Evolutionary conservation across 2,888 invertebrate species (phyloP).

Genomic region (Andrena camellia): DNA sequence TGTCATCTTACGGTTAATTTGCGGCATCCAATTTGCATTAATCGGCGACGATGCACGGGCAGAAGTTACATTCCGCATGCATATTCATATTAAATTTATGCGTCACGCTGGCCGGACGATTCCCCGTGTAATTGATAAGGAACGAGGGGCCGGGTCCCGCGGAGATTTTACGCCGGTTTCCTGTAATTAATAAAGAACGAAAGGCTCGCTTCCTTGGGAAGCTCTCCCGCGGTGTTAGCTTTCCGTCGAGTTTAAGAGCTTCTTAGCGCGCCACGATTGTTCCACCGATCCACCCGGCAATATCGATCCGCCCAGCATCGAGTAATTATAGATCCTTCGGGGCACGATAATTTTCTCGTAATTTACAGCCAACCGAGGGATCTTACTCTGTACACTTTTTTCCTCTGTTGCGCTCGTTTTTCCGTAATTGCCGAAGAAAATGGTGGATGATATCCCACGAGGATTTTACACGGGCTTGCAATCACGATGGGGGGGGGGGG

Average conservation of each 20-base stretch:
- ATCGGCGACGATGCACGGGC: slow-evolving; percentile 28
- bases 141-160: background rate
- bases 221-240: slow-evolving; percentile 1
- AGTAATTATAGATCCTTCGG: background rate
- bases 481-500: too few species aligned
- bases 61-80: slow-evolving; percentile 36
- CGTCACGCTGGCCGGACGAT: background rate
- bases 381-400: background rate
- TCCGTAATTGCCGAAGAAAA: too few species aligned
- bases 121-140: slow-evolving; percentile 30
- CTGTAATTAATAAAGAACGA: background rate
- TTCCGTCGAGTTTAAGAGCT: background rate
- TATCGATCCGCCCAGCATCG: background rate
- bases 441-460: too few species aligned
- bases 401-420: too few species aligned
- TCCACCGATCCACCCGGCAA: background rate
- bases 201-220: background rate
- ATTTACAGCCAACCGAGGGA: background rate
- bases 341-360: background rate
- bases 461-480: too few species aligned
- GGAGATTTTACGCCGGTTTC: background rate
- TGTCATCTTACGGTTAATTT: slow-evolving; percentile 49
- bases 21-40: slow-evolving; percentile 46
- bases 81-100: slow-evolving; percentile 39
- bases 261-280: background rate